Evolutionary conservation across 2,797 vertebrate species (phyloP), one percentile per base, ranked within the genome.

Genomic region (Aulostomus chinensis): DNA sequence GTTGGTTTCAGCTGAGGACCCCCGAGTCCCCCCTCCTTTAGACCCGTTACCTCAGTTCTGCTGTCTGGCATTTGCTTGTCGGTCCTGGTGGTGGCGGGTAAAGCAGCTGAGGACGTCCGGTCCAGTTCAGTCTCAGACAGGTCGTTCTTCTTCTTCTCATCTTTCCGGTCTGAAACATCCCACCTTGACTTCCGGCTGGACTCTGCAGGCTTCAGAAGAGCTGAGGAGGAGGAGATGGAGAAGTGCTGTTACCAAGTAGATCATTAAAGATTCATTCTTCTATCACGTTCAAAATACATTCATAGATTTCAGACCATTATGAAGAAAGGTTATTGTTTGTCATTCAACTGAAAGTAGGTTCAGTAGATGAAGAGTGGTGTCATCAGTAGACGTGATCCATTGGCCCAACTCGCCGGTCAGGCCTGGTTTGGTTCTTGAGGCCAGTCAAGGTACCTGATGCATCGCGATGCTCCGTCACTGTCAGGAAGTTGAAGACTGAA

Each of bases 401-500:
- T n/a, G n/a, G n/a, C n/a, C n/a, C n/a, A n/a, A n/a, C n/a, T n/a
- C n/a, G n/a, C n/a, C n/a, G n/a, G n/a, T n/a, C n/a, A n/a, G n/a
- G n/a, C n/a, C n/a, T n/a, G n/a, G n/a, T n/a, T n/a, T n/a, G n/a
- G n/a, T n/a, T n/a, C n/a, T n/a, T n/a, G n/a, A n/a, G n/a, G n/a
- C n/a, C n/a, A n/a, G n/a, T n/a, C n/a, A n/a, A n/a, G n/a, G n/a
- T 53, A 87, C 88, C 84, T 50, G 65, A 4, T 0, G 28, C 1
- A 5, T 62, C 47, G 34, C 28, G 24, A 52, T 78, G 66, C 53
- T 95, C 93, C 0, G 89, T 10, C 21, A 96, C 15, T 0, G 88
- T 91, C 76, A 99, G 78, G 78, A 99, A 99, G 87, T 98, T 98
- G 69, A 98, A 99, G 30, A 99, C 93, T 0, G 97, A 99, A 53